Evolutionary conservation across 2,113 vertebrate genomes (phyloP), one percentile per base, ranked within the genome.

Genomic region (Apaloderma vittatum): DNA sequence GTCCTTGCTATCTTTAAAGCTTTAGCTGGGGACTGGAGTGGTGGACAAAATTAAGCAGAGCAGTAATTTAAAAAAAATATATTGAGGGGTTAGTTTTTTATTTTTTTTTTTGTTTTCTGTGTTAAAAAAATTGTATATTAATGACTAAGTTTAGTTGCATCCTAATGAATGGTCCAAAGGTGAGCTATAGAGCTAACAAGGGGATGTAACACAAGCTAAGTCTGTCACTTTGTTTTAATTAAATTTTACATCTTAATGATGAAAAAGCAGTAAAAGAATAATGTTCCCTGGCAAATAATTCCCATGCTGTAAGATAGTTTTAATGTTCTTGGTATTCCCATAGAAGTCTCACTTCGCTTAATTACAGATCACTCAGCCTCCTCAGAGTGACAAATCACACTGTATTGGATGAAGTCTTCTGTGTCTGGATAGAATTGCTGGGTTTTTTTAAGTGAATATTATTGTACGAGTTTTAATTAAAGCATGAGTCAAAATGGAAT

Each of bases 391-490:
- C 70, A 65, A 30, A 87, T 86, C 34, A 63, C 34, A 30, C 32
- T 74, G 13, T 49, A 63, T 24, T 89, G 68, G 76, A 77, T 80
- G 48, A 86, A 91, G 23, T 63, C 13, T 54, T 75, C 36, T 55
- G 0, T 84, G 18, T 63, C 59, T 92, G 40, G 34, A 55, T 89
- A 75, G 76, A 18, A 67, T 57, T 91, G 20, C 46, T 63, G 7
- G 2, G 74, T 52, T 90, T 91, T 71, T 49, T 2, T 46, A 58
- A 89, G 57, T 71, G 46, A 89, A 63, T 89, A 63, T 92, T 83
- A 54, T 58, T 90, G 24, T 80, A 57, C 6, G 51, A 46, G n/a
- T 88, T 91, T 92, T 92, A 91, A 77, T 93, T 91, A 82, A 96
- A 95, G 8, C 34, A 48, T 88, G 82, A 72, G 51, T 93, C 37